phyloP scores from a whole-genome alignment of 2,113 vertebrate species.

The Stomatorhinus ivindoensis region DNA sequence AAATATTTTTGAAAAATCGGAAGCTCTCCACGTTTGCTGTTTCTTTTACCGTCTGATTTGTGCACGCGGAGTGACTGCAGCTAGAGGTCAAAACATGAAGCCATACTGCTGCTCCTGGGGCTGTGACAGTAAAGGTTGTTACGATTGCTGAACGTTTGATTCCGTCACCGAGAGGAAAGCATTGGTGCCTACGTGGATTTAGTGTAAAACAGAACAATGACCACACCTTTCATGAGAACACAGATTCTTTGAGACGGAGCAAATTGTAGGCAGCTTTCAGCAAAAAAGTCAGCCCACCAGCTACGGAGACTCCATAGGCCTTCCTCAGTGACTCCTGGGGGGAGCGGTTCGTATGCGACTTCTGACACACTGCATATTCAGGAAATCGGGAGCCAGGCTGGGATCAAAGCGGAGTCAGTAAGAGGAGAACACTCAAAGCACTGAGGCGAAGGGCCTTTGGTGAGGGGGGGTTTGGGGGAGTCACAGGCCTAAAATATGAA shows the following conservation, averaged over 20 bases:
- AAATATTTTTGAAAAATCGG: conserved; percentile 68
- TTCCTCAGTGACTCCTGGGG: background rate
- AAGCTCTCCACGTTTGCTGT: background rate
- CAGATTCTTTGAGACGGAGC: background rate
- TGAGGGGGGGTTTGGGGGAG: background rate
- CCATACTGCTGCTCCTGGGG: background rate
- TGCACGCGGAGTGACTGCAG: background rate
- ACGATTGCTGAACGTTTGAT: background rate
- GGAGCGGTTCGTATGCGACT: background rate
- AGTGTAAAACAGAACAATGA: background rate
- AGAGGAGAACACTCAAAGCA: background rate
- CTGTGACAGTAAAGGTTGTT: background rate
- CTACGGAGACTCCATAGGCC: background rate
- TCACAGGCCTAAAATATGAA: background rate
- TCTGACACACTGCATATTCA: background rate
- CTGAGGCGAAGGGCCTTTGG: background rate
- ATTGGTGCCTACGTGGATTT: too few relatives aligned
- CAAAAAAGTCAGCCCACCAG: background rate
- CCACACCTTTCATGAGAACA: background rate
- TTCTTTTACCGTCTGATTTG: background rate
- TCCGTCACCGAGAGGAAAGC: background rate
- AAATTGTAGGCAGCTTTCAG: background rate
- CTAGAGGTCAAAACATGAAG: background rate
- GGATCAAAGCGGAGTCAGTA: background rate
- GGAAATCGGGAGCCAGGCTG: background rate